phyloP scores from a whole-genome alignment of 92 coral and sea anemone species.

The Palythoa grandis region DNA sequence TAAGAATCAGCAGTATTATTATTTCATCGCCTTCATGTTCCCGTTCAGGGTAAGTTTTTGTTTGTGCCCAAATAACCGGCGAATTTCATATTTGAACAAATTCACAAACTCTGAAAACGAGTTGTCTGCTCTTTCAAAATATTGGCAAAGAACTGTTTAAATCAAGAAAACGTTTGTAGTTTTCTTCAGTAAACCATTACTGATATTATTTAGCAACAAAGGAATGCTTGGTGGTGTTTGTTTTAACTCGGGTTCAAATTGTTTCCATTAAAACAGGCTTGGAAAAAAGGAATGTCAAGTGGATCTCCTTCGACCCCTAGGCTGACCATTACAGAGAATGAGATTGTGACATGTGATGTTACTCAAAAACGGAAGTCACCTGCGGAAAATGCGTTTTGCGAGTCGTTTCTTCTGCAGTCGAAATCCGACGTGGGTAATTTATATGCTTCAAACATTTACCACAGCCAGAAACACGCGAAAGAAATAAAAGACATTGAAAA shows the following conservation, averaged over 20 bases:
- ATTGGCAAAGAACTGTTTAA: too few relatives aligned
- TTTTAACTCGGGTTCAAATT: constrained; percentile 33
- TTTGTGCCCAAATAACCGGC: too few relatives aligned
- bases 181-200: too few relatives aligned
- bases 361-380: constrained; percentile 87
- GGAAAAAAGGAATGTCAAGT: constrained; percentile 15
- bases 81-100: too few relatives aligned
- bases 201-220: too few relatives aligned
- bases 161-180: too few relatives aligned
- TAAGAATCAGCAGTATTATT: too few relatives aligned
- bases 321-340: constrained; percentile 63
- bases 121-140: too few relatives aligned
- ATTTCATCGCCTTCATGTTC: too few relatives aligned
- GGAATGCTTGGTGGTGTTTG: constrained; percentile 17
- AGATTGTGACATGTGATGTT: constrained; percentile 56
- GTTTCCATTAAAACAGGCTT: constrained; percentile 32
- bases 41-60: too few relatives aligned
- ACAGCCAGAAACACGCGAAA: constrained; percentile 88
- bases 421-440: constrained; percentile 82
- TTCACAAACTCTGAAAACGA: too few relatives aligned
- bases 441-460: constrained; percentile 86
- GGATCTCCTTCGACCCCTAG: constrained; percentile 57
- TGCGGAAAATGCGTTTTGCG: constrained; percentile 91
- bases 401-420: constrained; percentile 92
- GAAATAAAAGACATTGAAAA: constrained; percentile 78